A percentile compares a stretch with the other conserved stretches of the same genome.
Evolutionary conservation across 2,888 invertebrate genomes (phyloP).

Genomic region (Acronicta aceris): DNA sequence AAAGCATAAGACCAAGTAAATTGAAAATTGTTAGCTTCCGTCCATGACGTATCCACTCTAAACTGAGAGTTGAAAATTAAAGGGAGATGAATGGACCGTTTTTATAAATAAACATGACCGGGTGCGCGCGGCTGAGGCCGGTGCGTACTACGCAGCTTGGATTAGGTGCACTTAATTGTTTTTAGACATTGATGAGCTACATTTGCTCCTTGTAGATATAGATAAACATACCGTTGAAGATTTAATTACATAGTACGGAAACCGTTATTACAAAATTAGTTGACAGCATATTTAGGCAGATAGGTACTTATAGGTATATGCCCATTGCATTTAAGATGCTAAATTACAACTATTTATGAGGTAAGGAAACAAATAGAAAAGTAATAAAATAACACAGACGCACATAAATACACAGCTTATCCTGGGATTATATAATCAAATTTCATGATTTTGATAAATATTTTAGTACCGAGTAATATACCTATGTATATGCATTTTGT

Average conservation of each 20-base stretch:
- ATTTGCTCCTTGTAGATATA: conserved; percentile 58
- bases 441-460: not conserved
- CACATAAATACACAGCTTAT: no score
- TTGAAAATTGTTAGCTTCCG: conserved; percentile 12
- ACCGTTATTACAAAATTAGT: no score
- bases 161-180: conserved; percentile 66
- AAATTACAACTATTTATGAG: not conserved
- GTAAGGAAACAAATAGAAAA: no score
- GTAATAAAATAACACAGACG: no score
- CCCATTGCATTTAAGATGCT: conserved; percentile 8
- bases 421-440: conserved; percentile 6
- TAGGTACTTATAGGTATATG: no score
- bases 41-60: conserved; percentile 32
- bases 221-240: conserved; percentile 24
- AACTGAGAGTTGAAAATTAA: conserved; percentile 54
- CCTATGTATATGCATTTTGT: no score
- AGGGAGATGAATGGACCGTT: conserved; percentile 75
- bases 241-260: no score
- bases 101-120: conserved; percentile 79
- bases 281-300: no score
- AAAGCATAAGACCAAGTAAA: not conserved
- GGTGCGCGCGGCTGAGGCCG: conserved; percentile 68
- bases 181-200: conserved; percentile 66
- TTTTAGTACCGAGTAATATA: no score
- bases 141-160: conserved; percentile 64